Conservation (phyloP, 2,888 invertebrate species). For the Heliconius cydno region DNA sequence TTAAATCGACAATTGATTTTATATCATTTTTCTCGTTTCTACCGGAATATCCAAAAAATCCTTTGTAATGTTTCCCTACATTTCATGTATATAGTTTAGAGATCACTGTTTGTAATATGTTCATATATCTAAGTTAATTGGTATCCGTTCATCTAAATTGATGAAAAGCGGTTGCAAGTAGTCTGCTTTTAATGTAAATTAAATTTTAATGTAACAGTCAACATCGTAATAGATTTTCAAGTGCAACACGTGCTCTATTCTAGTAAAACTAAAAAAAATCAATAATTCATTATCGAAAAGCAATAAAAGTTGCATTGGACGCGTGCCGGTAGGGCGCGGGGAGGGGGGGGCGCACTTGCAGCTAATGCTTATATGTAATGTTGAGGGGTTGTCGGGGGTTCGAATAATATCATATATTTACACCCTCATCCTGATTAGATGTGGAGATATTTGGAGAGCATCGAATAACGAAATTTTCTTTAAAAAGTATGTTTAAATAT, state of each 20-base stretch:
- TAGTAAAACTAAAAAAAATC: constrained; percentile 40
- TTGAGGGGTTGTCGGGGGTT: constrained; percentile 25
- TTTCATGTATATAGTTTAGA: no score
- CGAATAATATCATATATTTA: constrained; percentile 42
- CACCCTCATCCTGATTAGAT: constrained; percentile 27
- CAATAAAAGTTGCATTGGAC: constrained; percentile 49
- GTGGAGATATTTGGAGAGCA: constrained; percentile 3
- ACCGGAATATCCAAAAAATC: no score
- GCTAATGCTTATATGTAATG: constrained; percentile 41
- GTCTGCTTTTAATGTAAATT: neutral
- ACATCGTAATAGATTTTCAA: neutral
- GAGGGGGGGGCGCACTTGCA: constrained; percentile 51
- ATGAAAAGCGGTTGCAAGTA: no score
- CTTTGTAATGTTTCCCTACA: no score
- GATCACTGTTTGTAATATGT: neutral
- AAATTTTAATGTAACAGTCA: neutral
- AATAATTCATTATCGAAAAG: constrained; percentile 49
- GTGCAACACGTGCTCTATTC: neutral
- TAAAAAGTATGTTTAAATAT: no score
- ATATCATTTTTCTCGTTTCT: no score
- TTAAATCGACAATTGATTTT: no score
- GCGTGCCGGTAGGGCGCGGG: constrained; percentile 53
- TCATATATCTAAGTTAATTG: no score
- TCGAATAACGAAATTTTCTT: neutral
- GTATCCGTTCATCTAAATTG: no score